Evolutionary conservation across 2,888 invertebrate species (phyloP).

Genomic region (Tenodera sinensis): DNA sequence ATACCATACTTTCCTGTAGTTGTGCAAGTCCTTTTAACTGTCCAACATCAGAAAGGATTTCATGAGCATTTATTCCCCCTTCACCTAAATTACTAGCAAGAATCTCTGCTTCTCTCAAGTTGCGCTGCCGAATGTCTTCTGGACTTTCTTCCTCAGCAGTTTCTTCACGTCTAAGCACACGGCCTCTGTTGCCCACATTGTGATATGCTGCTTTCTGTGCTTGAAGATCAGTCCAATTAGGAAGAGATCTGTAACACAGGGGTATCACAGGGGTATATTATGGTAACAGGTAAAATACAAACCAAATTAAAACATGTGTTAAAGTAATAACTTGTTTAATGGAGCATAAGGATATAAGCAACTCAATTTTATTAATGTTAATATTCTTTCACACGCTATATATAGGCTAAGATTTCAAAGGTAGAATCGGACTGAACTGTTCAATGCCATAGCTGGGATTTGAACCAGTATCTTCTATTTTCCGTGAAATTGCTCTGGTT

Average conservation of each 20-base stretch:
- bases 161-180: conserved; percentile 48
- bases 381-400: no score
- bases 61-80: conserved; percentile 76
- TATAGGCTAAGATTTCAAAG: no score
- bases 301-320: no score
- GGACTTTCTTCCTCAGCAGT: conserved; percentile 71
- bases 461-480: no score
- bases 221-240: conserved; percentile 72
- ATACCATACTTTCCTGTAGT: conserved; percentile 86
- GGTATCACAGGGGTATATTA: not conserved
- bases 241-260: conserved; percentile 58
- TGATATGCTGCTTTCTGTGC: conserved; percentile 45
- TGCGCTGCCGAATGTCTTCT: conserved; percentile 71
- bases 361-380: no score
- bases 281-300: no score
- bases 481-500: no score
- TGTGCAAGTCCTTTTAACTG: conserved; percentile 82
- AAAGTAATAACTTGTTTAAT: no score
- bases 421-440: no score
- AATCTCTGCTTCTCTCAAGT: conserved; percentile 87
- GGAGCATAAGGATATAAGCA: no score
- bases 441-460: no score
- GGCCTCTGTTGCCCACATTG: conserved; percentile 30
- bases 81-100: conserved; percentile 88
- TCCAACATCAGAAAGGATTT: conserved; percentile 80